A percentile compares a stretch with the other conserved stretches of the same genome.
Evolutionary conservation across 2,797 vertebrate genomes (phyloP).

Genomic region (Pseudochaenichthys georgianus): DNA sequence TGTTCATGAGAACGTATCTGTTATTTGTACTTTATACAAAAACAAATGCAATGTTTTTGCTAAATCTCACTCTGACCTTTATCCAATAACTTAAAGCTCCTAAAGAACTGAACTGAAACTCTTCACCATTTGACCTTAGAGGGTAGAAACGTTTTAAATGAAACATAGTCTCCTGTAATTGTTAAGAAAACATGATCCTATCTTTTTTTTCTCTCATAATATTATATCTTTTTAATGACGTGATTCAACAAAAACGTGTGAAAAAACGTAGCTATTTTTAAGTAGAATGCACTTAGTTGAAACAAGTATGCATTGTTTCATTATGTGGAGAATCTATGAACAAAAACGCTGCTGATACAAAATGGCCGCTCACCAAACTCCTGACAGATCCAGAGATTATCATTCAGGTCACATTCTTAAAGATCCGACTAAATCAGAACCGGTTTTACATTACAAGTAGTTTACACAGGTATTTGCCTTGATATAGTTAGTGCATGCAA

Average conservation of each 20-base stretch:
- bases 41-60: conserved; percentile 4
- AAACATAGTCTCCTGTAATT: background rate
- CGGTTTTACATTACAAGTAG: no score
- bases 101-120: background rate
- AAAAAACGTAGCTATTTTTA: background rate
- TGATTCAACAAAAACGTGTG: background rate
- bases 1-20: background rate
- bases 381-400: conserved; percentile 1
- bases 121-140: background rate
- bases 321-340: background rate
- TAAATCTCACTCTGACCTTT: background rate
- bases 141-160: background rate
- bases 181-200: background rate
- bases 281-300: background rate
- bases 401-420: background rate
- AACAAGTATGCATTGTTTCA: no score
- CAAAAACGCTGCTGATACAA: conserved; percentile 44
- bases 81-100: background rate
- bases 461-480: no score
- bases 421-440: background rate
- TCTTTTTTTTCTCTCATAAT: background rate
- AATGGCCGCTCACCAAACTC: conserved; percentile 21
- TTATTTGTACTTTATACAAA: background rate
- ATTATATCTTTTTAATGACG: background rate
- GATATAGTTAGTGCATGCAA: no score